These are phyloP conservation scores for Xiphydria camelus DNA, from an alignment of 2,888 invertebrate genomes.

Conservation along the genomic window DNA sequence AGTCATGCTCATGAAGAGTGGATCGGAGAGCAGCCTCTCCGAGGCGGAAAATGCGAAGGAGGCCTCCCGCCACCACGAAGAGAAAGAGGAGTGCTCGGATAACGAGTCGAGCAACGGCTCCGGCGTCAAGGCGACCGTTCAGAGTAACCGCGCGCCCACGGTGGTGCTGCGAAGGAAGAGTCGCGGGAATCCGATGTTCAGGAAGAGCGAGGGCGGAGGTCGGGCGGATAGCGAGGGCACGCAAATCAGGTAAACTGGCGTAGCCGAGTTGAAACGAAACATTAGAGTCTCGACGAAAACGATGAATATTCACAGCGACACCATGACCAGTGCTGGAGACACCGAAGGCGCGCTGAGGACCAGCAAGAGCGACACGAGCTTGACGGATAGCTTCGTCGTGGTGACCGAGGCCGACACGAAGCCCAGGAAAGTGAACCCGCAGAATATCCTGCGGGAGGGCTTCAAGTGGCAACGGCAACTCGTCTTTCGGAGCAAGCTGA, in stretches of 20 bases:
- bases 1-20: conserved; percentile 73
- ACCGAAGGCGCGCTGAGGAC: conserved; percentile 67
- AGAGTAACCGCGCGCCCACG: conserved; percentile 53
- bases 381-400: conserved; percentile 88
- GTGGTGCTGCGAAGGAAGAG: conserved; percentile 67
- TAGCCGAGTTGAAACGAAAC: no score
- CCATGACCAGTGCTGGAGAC: conserved; percentile 35
- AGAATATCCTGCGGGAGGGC: conserved; percentile 61
- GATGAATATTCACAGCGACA: conserved; percentile 33
- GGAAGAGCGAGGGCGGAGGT: conserved; percentile 68
- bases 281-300: no score
- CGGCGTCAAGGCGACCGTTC: conserved; percentile 44
- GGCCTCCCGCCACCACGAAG: conserved; percentile 70
- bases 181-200: conserved; percentile 68
- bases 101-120: conserved; percentile 61
- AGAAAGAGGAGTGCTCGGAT: conserved; percentile 74
- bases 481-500: conserved; percentile 90
- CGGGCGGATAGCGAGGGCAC: conserved; percentile 53
- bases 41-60: conserved; percentile 77
- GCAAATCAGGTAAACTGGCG: conserved; percentile 44
- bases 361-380: conserved; percentile 89
- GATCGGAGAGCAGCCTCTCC: conserved; percentile 86
- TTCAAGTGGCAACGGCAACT: conserved; percentile 91
- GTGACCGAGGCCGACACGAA: conserved; percentile 66
- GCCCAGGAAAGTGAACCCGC: conserved; percentile 51